Percentiles rank a stretch among this genome's conserved stretches.
Conservation (phyloP, 2,888 invertebrate species). For the Acronicta aceris region DNA sequence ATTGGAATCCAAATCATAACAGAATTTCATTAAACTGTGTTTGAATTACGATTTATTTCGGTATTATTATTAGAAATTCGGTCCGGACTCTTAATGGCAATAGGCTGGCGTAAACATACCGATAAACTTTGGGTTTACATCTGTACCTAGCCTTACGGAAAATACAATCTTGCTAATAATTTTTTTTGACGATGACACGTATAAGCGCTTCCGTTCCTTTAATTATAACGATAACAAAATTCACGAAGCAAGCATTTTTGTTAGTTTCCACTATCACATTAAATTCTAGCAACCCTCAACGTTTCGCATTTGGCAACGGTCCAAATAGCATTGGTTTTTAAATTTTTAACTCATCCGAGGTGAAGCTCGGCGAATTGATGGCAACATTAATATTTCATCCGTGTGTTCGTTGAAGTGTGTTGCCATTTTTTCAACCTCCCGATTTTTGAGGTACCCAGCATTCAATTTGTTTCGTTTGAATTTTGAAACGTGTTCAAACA, state of each 20-base stretch:
- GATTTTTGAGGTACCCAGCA: slow-evolving; percentile 23
- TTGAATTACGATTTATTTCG: too few relatives aligned
- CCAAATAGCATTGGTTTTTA: slow-evolving; percentile 82
- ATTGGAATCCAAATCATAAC: too few relatives aligned
- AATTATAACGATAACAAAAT: slow-evolving; percentile 48
- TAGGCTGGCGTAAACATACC: too few relatives aligned
- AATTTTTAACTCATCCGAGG: slow-evolving; percentile 74
- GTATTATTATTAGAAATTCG: too few relatives aligned
- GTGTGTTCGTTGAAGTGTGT: slow-evolving; percentile 48
- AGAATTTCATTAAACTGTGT: too few relatives aligned
- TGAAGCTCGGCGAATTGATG: slow-evolving; percentile 70
- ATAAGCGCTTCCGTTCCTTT: slow-evolving; percentile 4
- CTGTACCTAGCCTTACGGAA: too few relatives aligned
- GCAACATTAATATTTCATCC: slow-evolving; percentile 74
- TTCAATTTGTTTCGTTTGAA: slow-evolving; percentile 46
- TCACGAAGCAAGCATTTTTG: slow-evolving; percentile 33
- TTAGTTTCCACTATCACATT: slow-evolving; percentile 48
- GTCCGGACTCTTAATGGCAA: too few relatives aligned
- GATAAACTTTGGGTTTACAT: too few relatives aligned
- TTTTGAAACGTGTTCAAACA: slow-evolving; percentile 41
- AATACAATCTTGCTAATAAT: too few relatives aligned
- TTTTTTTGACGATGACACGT: too few relatives aligned
- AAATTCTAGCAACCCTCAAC: slow-evolving; percentile 52
- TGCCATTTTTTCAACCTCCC: slow-evolving; percentile 40
- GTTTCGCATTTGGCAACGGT: slow-evolving; percentile 65